Evolutionary conservation across 2,797 vertebrate species (phyloP), one percentile per base, ranked within the genome.

Genomic region (Serranus cabrilla): DNA sequence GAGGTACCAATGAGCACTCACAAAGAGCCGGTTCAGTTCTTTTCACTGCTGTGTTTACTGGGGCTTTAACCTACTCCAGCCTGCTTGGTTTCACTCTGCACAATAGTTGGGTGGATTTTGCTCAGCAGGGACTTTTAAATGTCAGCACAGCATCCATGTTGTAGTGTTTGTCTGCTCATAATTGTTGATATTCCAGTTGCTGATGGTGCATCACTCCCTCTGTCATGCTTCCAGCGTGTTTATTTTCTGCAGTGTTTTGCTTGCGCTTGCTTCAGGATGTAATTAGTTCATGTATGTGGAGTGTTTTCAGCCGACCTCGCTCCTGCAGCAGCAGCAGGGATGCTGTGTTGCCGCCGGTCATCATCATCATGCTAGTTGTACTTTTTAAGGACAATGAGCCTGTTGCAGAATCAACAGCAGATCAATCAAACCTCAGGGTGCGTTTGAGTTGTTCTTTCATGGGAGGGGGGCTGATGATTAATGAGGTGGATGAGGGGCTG

Each of bases 21-120:
- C 94, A 96, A 96, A 95, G 94, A 94, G 92, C 87, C 92, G 90
- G 92, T 95, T 94, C 94, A 93, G 89, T 94, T 95, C 93, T 94
- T 95, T 95, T 95, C 91, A 93, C 71, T 62, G 60, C 65, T 80
- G 71, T 89, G 85, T 90, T 86, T 89, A 83, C 87, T 68, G 80
- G 75, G 58, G 78, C 65, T 86, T 90, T 83, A 86, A 85, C 88
- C 81, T 88, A 73, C 85, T 86, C 84, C 59, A 79, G 73, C 25
- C 72, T 78, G 86, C 82, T 86, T 57, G 74, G 74, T 78, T 87
- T 84, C 65, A 63, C 72, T 63, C 34, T 21, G 27, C 74, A 83
- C 74, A 81, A 82, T 74, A 81, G 83, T 71, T 52, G 54, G 76
- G 34, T 43, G 55, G 62, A 72, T 81, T 76, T 59, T 72, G 11